Conservation (phyloP, 2,113 vertebrate genomes). For the Odontophorus gujanensis region DNA sequence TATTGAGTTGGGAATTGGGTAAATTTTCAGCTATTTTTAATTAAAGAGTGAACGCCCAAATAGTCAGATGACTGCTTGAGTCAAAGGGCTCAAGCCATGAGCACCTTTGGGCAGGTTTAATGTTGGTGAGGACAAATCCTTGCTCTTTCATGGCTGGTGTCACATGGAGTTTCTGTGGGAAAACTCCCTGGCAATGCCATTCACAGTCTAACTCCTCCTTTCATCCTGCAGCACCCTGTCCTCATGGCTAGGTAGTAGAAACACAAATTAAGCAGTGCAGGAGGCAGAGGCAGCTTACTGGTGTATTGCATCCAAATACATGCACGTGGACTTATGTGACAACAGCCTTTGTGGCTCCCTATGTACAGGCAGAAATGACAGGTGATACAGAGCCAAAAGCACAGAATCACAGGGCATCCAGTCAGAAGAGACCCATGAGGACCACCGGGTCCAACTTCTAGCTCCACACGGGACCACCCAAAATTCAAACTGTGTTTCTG, state of each 20-base stretch:
- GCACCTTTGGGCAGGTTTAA: not conserved
- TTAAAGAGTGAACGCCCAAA: not conserved
- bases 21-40: slow-evolving; percentile 11
- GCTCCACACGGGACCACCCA: not conserved
- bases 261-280: not conserved
- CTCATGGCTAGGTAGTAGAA: not conserved
- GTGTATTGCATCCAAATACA: not conserved
- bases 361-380: not conserved
- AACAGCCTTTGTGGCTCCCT: not conserved
- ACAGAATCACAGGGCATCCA: not conserved
- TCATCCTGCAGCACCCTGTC: not conserved
- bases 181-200: not conserved
- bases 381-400: not conserved
- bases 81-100: not conserved
- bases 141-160: not conserved
- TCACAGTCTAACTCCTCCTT: not conserved
- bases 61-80: not conserved
- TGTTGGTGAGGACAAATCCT: not conserved
- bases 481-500: not conserved
- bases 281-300: fast-evolving
- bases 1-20: not conserved
- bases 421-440: not conserved
- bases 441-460: not conserved
- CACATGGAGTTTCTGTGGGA: not conserved
- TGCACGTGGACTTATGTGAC: fast-evolving